Conservation (phyloP, 2,113 vertebrate genomes). For the Carlito syrichta region DNA sequence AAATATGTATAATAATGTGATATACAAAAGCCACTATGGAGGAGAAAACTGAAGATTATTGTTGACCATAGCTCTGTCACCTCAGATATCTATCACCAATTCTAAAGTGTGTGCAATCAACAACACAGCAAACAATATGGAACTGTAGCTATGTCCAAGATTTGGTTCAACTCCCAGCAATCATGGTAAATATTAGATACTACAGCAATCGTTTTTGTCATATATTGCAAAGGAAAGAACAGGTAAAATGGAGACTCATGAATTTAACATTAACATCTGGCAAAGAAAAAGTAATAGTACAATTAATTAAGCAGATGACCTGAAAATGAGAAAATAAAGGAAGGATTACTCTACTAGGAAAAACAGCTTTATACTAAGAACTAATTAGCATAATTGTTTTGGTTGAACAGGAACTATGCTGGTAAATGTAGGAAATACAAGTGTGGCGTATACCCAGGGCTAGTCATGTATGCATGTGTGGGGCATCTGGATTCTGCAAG, state of each 20-base stretch:
- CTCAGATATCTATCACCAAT: too few relatives aligned
- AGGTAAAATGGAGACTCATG: not conserved
- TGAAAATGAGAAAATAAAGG: not conserved
- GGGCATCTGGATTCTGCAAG: fast-evolving
- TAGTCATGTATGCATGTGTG: fast-evolving
- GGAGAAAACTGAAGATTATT: not conserved
- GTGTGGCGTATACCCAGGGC: fast-evolving
- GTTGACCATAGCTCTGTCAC: fast-evolving
- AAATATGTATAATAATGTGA: fast-evolving
- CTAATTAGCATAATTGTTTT: fast-evolving
- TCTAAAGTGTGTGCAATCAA: not conserved
- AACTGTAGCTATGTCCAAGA: too few relatives aligned
- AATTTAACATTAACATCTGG: not conserved
- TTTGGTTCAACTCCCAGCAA: not conserved
- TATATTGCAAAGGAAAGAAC: not conserved
- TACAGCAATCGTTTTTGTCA: not conserved
- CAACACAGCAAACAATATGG: too few relatives aligned
- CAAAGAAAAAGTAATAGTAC: fast-evolving
- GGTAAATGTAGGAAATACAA: fast-evolving
- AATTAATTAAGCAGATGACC: not conserved
- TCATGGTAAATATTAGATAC: fast-evolving
- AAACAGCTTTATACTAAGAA: not conserved
- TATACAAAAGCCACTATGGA: fast-evolving
- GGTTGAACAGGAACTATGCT: not conserved
- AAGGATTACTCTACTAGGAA: fast-evolving